Conservation (phyloP, 2,888 invertebrate genomes). For the Anticlea derivata region DNA sequence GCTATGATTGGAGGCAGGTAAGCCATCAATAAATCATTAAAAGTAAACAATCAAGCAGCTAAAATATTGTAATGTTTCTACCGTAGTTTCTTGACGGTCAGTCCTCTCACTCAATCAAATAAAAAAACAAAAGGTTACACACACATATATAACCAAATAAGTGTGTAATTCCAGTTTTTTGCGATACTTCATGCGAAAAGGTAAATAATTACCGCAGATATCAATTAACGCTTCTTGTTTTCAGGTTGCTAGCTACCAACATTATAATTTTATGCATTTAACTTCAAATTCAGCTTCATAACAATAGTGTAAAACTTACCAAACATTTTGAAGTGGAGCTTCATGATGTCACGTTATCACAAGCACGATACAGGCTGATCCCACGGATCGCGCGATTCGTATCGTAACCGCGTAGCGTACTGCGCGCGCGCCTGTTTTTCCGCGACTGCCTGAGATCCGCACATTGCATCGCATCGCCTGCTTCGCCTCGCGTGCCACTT, state of each 20-base stretch:
- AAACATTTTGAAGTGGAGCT: slow-evolving; percentile 67
- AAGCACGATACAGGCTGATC: slow-evolving; percentile 49
- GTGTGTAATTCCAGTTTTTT: slow-evolving; percentile 1
- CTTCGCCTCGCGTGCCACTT: slow-evolving; percentile 62
- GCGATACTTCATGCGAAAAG: neutral
- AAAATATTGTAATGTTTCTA: neutral
- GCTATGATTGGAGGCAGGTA: neutral
- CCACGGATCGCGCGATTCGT: slow-evolving; percentile 45
- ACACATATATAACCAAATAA: neutral
- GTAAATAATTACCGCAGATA: too few relatives aligned
- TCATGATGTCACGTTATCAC: slow-evolving; percentile 63
- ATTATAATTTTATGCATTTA: too few relatives aligned
- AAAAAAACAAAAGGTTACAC: neutral
- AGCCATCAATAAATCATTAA: slow-evolving; percentile 9
- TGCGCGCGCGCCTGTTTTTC: slow-evolving; percentile 69
- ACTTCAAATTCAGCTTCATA: too few relatives aligned
- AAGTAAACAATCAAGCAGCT: slow-evolving; percentile 8
- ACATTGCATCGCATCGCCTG: slow-evolving; percentile 51
- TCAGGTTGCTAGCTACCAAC: too few relatives aligned
- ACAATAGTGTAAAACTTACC: slow-evolving; percentile 54
- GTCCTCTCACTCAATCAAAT: slow-evolving; percentile 9
- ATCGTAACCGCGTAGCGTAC: slow-evolving; percentile 48
- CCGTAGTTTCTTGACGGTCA: slow-evolving; percentile 4
- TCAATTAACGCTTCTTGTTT: too few relatives aligned
- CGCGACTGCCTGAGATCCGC: slow-evolving; percentile 63